These are phyloP conservation scores for Montipora foliosa DNA, from an alignment of 64 coral and sea anemone species.

Conservation along the genomic window DNA sequence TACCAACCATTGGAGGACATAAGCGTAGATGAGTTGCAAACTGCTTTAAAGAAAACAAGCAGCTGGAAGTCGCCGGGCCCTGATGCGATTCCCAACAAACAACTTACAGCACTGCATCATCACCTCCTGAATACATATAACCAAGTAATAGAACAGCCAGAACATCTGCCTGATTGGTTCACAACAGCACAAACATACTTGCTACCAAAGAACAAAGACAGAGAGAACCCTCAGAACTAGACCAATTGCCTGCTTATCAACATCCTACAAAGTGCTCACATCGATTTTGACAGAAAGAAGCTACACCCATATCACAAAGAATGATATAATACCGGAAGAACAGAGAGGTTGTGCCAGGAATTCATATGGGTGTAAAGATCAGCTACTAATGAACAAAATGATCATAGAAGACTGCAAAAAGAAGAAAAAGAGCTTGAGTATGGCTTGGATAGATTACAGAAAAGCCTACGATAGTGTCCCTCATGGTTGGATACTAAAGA, in stretches of 20 bases:
- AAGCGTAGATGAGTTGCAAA: background rate
- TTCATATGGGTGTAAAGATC: conserved; percentile 24
- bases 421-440: conserved; percentile 11
- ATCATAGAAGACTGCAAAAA: conserved; percentile 46
- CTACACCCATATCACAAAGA: background rate
- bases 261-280: conserved; percentile 16
- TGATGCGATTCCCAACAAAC: conserved; percentile 5
- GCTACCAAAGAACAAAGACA: conserved; percentile 45
- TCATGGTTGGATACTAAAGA: conserved; percentile 26
- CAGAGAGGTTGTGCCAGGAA: conserved; percentile 16
- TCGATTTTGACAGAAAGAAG: background rate
- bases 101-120: conserved; percentile 3
- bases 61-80: conserved; percentile 28
- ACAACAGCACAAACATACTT: conserved; percentile 34
- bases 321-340: background rate
- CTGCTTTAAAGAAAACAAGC: conserved; percentile 17
- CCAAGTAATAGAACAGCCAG: background rate
- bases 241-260: conserved; percentile 28
- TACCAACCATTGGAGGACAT: background rate
- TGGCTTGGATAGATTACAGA: conserved; percentile 14
- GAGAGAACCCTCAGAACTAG: background rate
- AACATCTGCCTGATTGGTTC: conserved; percentile 22
- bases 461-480: conserved; percentile 29
- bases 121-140: conserved; percentile 19
- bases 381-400: conserved; percentile 25